These are phyloP conservation scores for Pluvianellus socialis DNA, from an alignment of 2,113 vertebrate species.

Conservation along the genomic window DNA sequence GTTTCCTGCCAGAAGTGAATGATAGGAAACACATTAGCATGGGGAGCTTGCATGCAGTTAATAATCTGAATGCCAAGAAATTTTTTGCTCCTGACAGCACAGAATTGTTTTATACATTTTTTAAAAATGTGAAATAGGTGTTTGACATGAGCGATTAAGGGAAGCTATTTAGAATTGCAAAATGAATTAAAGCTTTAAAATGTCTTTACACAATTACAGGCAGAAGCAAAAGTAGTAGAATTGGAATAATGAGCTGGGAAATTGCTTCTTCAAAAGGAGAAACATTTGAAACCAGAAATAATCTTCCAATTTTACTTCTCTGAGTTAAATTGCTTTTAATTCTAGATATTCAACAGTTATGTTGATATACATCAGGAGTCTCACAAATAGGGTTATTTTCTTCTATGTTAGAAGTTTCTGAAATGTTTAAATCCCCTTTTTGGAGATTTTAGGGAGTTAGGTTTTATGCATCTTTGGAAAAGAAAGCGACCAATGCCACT, in stretches of 20 bases:
- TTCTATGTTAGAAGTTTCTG: not conserved
- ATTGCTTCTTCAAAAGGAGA: constrained; percentile 12
- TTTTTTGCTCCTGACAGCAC: constrained; percentile 26
- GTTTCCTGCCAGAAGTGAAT: constrained; percentile 32
- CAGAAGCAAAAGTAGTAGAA: constrained; percentile 45
- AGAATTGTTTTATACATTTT: constrained; percentile 72
- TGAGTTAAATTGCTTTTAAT: not conserved
- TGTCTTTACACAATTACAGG: constrained; percentile 1
- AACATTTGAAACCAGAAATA: constrained; percentile 13
- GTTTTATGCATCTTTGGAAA: not conserved
- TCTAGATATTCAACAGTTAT: not conserved
- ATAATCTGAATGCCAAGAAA: constrained; percentile 59
- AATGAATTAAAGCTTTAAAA: constrained; percentile 64
- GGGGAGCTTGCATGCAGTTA: constrained; percentile 34
- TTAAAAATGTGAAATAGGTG: constrained; percentile 58
- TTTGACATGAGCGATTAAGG: constrained; percentile 64
- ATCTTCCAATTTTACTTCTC: not conserved
- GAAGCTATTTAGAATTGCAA: constrained; percentile 57
- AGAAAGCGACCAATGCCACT: not conserved
- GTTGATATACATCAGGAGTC: not conserved
- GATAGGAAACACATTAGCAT: constrained; percentile 41
- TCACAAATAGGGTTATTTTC: not conserved
- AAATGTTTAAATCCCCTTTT: not conserved
- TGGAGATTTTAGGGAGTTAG: not conserved
- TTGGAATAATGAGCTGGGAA: constrained; percentile 37